Percentiles rank a stretch among this genome's conserved stretches.
Evolutionary conservation across 2,888 invertebrate species (phyloP).

Genomic region (Stenurella melanura): DNA sequence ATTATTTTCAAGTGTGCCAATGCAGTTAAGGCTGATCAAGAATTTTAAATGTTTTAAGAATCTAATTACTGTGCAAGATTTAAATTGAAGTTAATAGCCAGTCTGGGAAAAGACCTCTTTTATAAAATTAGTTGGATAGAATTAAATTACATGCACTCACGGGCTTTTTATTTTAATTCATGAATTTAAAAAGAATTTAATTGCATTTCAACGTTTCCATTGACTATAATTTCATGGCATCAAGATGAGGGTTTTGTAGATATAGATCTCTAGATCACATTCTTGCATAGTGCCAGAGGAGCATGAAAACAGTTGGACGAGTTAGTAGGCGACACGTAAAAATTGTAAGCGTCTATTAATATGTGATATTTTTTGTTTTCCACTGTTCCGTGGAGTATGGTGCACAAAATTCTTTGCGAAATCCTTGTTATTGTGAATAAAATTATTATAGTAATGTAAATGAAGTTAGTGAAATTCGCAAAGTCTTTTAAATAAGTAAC

Average conservation of each 20-base stretch:
- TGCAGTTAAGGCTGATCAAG: conserved; percentile 20
- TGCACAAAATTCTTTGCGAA: no score
- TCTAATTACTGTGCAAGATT: conserved; percentile 32
- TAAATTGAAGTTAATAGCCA: conserved; percentile 32
- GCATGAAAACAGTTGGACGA: no score
- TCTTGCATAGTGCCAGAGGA: no score
- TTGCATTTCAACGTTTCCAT: conserved; percentile 4
- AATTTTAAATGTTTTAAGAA: conserved; percentile 27
- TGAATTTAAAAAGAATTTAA: conserved; percentile 30
- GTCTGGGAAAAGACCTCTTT: conserved; percentile 31
- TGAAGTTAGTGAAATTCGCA: no score
- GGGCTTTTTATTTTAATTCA: conserved; percentile 27
- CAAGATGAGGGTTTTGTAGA: background rate
- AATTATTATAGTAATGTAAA: no score
- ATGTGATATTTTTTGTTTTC: no score
- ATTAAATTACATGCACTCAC: conserved; percentile 34
- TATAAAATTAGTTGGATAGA: conserved; percentile 23
- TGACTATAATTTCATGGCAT: conserved; percentile 7
- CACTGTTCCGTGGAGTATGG: no score
- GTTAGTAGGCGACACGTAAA: no score
- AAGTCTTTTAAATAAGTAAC: no score
- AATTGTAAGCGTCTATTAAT: no score
- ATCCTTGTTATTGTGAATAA: no score
- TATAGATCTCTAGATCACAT: no score
- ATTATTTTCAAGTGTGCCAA: conserved; percentile 16